Evolutionary conservation across 2,797 vertebrate genomes (phyloP), one percentile per base, ranked within the genome.

Genomic region (Halcyon badia): DNA sequence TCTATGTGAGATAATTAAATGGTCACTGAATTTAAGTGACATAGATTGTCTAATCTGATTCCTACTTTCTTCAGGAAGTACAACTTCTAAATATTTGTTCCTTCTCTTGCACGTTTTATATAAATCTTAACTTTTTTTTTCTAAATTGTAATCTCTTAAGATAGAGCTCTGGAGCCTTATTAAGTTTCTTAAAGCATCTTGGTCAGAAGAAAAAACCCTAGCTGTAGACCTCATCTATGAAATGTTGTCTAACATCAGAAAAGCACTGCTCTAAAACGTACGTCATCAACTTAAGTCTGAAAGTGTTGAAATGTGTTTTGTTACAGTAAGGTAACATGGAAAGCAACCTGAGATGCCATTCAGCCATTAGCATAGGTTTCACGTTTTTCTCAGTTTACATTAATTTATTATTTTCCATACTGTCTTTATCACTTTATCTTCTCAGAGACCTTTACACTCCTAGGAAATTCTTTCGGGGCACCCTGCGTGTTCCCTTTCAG

Each of bases 401-500:
- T 20, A 0, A 10, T 80, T 21, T 15, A 9, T 14, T 57, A 10
- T 56, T 68, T 75, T 65, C 39, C 5, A 1, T 25, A 4, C 6
- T 60, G 0, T 16, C 4, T 12, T 12, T 61, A 31, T 33, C 2
- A 2, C 15, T 84, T n/a, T 94, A 33, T 92, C 62, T 94, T 95
- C 92, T 78, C 97, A 99, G 99, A 99, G 95, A 94, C 98, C 30
- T 99, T 99, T 97, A 98, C 99, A 0, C 91, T 99, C 46, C 97
- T 96, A 30, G 99, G 99, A 14, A 99, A 99, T 78, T 87, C 98
- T 4, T 99, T 99, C 0, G 99, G 99, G 46, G 97, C 79, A 0
- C 98, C 98, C 2, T 99, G 99, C 70, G 98, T 99, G 6, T 99
- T 99, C 86, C 99, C 99, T 2, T 99, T 99, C 96, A 94, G 97